Evolutionary conservation across 1,140 invertebrate genomes (phyloP), one percentile per base, ranked within the genome.

Genomic region (Drosophila grimshawi): DNA sequence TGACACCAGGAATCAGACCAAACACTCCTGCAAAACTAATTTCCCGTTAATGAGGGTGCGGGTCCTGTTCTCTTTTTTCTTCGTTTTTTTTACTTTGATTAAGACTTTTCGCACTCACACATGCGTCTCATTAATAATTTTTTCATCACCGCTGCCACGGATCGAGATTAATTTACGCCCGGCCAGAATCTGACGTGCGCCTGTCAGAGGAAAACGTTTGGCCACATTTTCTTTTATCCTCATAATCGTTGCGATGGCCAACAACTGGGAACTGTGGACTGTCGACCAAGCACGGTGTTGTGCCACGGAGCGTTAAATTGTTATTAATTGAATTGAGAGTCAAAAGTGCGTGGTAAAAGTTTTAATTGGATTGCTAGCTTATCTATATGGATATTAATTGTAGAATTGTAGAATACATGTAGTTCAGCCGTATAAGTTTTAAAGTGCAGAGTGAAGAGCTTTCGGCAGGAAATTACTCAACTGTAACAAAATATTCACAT

Each of bases 291-390:
- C 19, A 19, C 19, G 8, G 3, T 10, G 27, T 30, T 61, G 59
- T 29, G 45, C 59, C 59, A 61, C 45, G 33, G 55, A 67, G 78
- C 89, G 79, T 91, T 76, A 82, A 91, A 91, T 91, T 91, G 81
- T 91, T 89, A 91, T 91, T 91, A 91, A 91, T 91, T 91, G 81
- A 88, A 88, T 91, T 89, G 81, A 85, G 77, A 89, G 80, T 88
- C 83, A 83, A 80, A 88, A 88, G 69, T 76, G 37, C 49, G 64
- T 63, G 60, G 52, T 69, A 52, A 19, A 76, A 66, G 63, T 86
- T 86, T 86, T 86, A 86, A 86, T 86, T 86, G 80, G 85, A 80
- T 86, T 88, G 69, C 51, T 51, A 30, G 49, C 30, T 69, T 53
- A 71, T 63, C 48, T 57, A n/a, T 39, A 41, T 41, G 35, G 27